Conservation (phyloP, 2,797 vertebrate genomes). For the Brachyalestes nurse region DNA sequence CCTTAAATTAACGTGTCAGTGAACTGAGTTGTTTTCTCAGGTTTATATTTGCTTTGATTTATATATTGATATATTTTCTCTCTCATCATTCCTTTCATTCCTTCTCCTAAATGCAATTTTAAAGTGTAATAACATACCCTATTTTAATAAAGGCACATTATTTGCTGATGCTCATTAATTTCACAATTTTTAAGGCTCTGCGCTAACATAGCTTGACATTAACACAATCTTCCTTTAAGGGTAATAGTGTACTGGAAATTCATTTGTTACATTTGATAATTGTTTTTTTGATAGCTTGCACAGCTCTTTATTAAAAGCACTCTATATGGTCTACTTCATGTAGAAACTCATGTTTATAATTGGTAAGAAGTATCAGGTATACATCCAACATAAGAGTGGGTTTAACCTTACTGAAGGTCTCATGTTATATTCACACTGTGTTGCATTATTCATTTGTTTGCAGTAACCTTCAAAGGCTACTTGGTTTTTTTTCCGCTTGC, state of each 20-base stretch:
- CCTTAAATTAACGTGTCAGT: neutral
- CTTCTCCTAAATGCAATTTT: neutral
- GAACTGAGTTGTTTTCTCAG: neutral
- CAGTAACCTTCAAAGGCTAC: conserved; percentile 25
- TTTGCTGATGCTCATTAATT: conserved; percentile 2
- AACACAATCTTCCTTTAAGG: neutral
- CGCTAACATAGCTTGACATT: neutral
- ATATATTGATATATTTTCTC: neutral
- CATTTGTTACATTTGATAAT: neutral
- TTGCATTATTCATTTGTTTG: conserved; percentile 25
- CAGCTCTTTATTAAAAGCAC: neutral
- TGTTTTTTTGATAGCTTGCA: neutral
- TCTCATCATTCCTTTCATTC: neutral
- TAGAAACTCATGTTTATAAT: conserved; percentile 20
- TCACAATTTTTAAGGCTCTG: neutral
- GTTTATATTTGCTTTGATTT: conserved; percentile 2
- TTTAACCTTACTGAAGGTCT: conserved; percentile 12
- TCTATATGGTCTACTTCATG: conserved; percentile 2
- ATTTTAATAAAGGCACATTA: neutral
- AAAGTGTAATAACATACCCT: neutral
- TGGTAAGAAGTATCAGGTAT: neutral
- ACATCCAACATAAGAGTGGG: conserved; percentile 8
- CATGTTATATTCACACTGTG: conserved; percentile 23
- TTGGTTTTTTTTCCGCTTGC: conserved; percentile 30
- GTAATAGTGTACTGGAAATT: conserved; percentile 2